Evolutionary conservation across 2,888 invertebrate genomes (phyloP), one percentile per base, ranked within the genome.

Genomic region (Sylvicola fuscatus): DNA sequence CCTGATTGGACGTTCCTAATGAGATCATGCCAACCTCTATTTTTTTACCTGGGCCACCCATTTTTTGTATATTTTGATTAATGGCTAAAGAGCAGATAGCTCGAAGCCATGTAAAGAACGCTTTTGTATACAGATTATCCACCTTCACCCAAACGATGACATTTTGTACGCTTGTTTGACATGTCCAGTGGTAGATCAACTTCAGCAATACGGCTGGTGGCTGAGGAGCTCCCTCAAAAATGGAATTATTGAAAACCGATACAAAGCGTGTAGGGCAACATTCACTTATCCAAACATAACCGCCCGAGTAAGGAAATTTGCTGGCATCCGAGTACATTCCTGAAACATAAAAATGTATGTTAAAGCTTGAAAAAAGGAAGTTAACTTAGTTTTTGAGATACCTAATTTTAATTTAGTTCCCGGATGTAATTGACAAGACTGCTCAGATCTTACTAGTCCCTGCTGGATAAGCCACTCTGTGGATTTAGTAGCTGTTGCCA

Each of bases 381-480:
- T 21, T 21, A 21, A 6, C 21, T 21, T 21, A 21, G 21, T 21
- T n/a, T n/a, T n/a, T n/a, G n/a, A n/a, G n/a, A n/a, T 38, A 64
- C 75, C 80, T 5, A 87, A 58, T 50, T 86, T 84, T 1, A 84
- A 61, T 45, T 77, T 77, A 40, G 66, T 68, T 35, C 65, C 64
- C 2, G 67, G 55, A 51, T 86, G 84, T 35, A 72, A 57, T 1
- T 65, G 61, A 48, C 87, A 86, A 52, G 66, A 70, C 51, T 86
- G 86, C 48, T 83, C 82, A 0, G 81, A 74, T 27, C 77, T 66
- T 2, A 87, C 70, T 2, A 86, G 52, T 0, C 86, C 86, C 51
- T 82, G 79, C 49, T 86, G 84, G 39, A 87, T 80, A 35, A 87
- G 64, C 84, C 86, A 87, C 60, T 87, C 87, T 0, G 83, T 82